These are phyloP conservation scores for Conomelus anceps DNA, from an alignment of 2,888 invertebrate genomes.

Conservation along the genomic window DNA sequence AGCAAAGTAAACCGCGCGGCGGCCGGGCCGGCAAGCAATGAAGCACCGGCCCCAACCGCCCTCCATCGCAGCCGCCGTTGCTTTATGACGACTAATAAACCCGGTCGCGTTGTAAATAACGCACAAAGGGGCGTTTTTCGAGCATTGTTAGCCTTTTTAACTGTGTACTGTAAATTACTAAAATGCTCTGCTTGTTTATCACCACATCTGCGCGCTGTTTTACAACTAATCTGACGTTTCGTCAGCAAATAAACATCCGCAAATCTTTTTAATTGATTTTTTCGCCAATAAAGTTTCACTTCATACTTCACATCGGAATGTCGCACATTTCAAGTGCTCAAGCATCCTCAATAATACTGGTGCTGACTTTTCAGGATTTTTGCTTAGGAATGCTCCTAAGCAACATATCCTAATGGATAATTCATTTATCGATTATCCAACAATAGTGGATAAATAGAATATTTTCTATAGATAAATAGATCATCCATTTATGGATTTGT, in stretches of 20 bases:
- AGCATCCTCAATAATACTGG: neutral
- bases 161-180: neutral
- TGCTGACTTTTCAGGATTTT: neutral
- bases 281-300: too few relatives aligned
- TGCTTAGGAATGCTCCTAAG: too few relatives aligned
- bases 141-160: neutral
- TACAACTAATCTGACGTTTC: neutral
- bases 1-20: neutral
- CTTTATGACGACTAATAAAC: neutral
- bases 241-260: neutral
- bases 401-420: too few relatives aligned
- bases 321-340: neutral
- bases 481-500: too few relatives aligned
- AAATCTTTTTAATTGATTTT: neutral
- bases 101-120: neutral
- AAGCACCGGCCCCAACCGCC: neutral
- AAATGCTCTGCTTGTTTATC: neutral
- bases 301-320: neutral
- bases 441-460: too few relatives aligned
- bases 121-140: neutral
- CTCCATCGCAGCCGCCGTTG: neutral
- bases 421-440: too few relatives aligned
- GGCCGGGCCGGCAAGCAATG: too few relatives aligned
- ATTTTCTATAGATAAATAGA: too few relatives aligned
- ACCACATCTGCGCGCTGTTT: neutral